A percentile compares a stretch with the other conserved stretches of the same genome.
Conservation (phyloP, 1,140 invertebrate species). For the Holotrichia oblita region DNA sequence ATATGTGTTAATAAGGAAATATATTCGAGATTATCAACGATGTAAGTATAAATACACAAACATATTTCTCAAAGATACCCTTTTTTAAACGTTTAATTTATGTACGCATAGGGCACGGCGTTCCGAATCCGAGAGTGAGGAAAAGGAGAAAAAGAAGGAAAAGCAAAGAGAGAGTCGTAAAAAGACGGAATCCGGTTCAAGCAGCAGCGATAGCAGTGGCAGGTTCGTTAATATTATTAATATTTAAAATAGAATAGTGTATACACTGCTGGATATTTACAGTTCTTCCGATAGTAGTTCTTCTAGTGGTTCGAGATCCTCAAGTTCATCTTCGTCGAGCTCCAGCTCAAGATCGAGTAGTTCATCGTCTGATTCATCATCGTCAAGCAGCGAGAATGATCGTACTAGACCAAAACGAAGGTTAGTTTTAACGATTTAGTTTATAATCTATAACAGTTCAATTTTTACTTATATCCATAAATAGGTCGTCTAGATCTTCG, state of each 20-base stretch:
- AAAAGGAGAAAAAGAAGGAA: conserved; percentile 77
- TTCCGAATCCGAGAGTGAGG: conserved; percentile 60
- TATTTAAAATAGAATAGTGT: background rate
- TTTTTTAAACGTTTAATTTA: background rate
- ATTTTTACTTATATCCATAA: conserved; percentile 22
- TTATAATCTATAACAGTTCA: too few relatives aligned
- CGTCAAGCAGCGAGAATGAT: conserved; percentile 68
- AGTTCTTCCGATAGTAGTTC: conserved; percentile 82
- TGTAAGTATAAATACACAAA: background rate
- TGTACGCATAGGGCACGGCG: conserved; percentile 53
- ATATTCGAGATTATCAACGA: background rate
- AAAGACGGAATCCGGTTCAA: conserved; percentile 75
- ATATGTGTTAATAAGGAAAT: background rate
- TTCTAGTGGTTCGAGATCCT: conserved; percentile 67
- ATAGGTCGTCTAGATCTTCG: conserved; percentile 54
- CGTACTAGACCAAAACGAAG: conserved; percentile 69
- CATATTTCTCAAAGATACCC: background rate
- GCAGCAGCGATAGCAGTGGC: conserved; percentile 78
- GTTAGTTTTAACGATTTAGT: conserved; percentile 56
- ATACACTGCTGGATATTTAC: conserved; percentile 37
- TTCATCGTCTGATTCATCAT: conserved; percentile 68
- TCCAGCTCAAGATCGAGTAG: conserved; percentile 80
- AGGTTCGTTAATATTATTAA: conserved; percentile 64
- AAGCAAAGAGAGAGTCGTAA: conserved; percentile 69
- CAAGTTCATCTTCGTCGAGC: conserved; percentile 73